Conservation (phyloP, 2,888 invertebrate species). For the Catotricha subobsoleta region DNA sequence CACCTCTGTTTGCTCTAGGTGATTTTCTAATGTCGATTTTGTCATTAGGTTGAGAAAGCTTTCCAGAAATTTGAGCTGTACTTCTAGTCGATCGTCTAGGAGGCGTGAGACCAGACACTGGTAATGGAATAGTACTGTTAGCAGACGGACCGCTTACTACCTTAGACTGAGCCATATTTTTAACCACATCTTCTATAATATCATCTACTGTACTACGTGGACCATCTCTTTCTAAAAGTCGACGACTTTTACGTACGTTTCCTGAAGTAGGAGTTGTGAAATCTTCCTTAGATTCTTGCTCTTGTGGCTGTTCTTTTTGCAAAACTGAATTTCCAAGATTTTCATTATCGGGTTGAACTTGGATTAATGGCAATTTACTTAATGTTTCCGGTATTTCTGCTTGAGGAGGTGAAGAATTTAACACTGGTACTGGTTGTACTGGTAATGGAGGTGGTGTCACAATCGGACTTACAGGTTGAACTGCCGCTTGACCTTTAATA, state of each 20-base stretch:
- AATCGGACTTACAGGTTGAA: constrained; percentile 15
- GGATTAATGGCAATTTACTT: constrained; percentile 7
- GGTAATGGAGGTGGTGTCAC: neutral
- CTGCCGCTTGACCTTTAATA: constrained; percentile 37
- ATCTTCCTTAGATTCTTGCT: constrained; percentile 16
- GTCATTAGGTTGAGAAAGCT: constrained; percentile 11
- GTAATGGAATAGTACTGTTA: neutral
- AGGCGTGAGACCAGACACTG: constrained; percentile 20
- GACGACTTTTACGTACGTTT: constrained; percentile 63
- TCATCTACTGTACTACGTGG: constrained; percentile 66
- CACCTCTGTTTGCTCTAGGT: constrained; percentile 41
- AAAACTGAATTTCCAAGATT: neutral
- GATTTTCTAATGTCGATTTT: constrained; percentile 38
- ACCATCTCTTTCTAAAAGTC: constrained; percentile 60
- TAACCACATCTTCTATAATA: constrained; percentile 75
- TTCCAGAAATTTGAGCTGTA: constrained; percentile 22
- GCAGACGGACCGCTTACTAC: neutral
- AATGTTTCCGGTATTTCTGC: constrained; percentile 21
- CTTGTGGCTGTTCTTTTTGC: neutral
- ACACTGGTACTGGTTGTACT: constrained; percentile 12
- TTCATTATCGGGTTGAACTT: constrained; percentile 10
- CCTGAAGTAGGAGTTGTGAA: constrained; percentile 15
- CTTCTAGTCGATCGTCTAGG: constrained; percentile 27
- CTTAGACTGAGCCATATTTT: constrained; percentile 34
- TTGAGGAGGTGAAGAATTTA: constrained; percentile 11